These are phyloP conservation scores for Forpus xanthops DNA, from an alignment of 2,797 vertebrate genomes.

Conservation along the genomic window DNA sequence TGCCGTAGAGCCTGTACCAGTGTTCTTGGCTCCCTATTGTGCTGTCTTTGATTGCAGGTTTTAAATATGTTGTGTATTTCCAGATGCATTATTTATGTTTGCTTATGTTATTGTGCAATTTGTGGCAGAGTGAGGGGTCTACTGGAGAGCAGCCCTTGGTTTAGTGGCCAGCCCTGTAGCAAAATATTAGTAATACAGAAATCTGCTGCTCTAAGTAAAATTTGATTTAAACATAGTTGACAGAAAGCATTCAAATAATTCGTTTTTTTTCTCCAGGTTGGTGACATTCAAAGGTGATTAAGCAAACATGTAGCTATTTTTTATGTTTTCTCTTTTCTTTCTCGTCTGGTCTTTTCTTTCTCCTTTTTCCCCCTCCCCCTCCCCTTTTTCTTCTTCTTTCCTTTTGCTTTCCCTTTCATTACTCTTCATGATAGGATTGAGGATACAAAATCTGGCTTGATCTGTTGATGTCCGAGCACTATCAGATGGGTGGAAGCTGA, in stretches of 20 bases:
- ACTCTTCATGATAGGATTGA: neutral
- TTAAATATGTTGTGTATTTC: slow-evolving; percentile 30
- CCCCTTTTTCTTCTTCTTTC: neutral
- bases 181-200: slow-evolving; percentile 72
- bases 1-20: neutral
- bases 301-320: neutral
- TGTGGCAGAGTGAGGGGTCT: slow-evolving; percentile 59
- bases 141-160: slow-evolving; percentile 44
- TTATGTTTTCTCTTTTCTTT: neutral
- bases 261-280: neutral
- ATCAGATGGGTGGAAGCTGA: neutral
- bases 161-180: slow-evolving; percentile 48
- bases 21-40: neutral
- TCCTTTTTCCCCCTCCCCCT: neutral
- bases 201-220: slow-evolving; percentile 42
- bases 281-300: neutral
- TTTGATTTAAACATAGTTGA: slow-evolving; percentile 37
- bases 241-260: neutral
- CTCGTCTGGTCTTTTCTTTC: neutral
- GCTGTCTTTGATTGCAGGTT: slow-evolving; percentile 38
- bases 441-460: neutral
- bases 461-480: rapidly evolving
- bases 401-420: neutral
- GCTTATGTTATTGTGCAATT: slow-evolving; percentile 68
- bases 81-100: slow-evolving; percentile 60